A percentile compares a stretch with the other conserved stretches of the same genome.
Evolutionary conservation across 2,797 vertebrate genomes (phyloP).

Genomic region (Lacerta bilineata): DNA sequence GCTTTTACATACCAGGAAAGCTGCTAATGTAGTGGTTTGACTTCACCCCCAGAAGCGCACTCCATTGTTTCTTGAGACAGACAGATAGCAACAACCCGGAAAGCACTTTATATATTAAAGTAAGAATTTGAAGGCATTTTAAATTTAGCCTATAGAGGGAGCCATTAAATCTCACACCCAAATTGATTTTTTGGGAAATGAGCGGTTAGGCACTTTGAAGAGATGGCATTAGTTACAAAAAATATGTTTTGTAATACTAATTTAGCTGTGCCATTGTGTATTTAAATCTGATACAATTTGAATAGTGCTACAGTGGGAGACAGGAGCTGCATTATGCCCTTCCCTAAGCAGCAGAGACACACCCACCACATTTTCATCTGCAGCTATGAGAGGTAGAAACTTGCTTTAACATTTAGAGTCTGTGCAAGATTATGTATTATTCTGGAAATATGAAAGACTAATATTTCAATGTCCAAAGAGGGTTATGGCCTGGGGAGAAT

Average conservation of each 20-base stretch:
- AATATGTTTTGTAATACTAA: neutral
- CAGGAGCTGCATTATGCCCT: neutral
- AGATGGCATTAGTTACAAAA: neutral
- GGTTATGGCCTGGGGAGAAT: too few relatives aligned
- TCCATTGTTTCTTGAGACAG: too few relatives aligned
- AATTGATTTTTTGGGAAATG: neutral
- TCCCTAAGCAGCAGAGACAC: too few relatives aligned
- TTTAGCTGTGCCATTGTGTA: neutral
- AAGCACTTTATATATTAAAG: neutral
- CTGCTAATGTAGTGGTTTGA: too few relatives aligned
- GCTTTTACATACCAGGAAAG: too few relatives aligned
- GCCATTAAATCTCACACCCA: neutral
- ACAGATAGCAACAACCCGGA: neutral
- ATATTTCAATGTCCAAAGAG: neutral
- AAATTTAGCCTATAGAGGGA: constrained; percentile 61
- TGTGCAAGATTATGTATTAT: neutral
- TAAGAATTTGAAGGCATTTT: neutral
- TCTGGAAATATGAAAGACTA: neutral
- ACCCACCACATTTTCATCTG: too few relatives aligned
- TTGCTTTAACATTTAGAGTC: neutral
- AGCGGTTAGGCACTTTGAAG: neutral
- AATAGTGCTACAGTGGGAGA: neutral
- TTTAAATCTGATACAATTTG: neutral
- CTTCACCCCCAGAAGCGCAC: too few relatives aligned
- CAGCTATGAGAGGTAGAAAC: neutral